phyloP scores from a whole-genome alignment of 2,797 vertebrate species.

The Harpagifer antarcticus region DNA sequence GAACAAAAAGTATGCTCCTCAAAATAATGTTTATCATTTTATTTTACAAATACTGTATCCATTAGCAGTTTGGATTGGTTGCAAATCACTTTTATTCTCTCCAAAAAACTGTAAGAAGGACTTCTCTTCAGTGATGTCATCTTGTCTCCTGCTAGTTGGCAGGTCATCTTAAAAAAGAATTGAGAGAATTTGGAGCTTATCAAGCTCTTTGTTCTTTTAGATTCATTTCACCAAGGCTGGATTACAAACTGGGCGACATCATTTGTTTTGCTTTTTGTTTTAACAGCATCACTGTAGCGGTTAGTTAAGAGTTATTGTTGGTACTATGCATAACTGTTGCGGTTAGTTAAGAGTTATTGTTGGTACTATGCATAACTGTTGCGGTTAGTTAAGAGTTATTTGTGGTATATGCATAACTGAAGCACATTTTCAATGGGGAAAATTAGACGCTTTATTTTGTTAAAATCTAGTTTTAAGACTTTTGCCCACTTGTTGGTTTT shows the following conservation, averaged over 20 bases:
- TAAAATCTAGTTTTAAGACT: too few species aligned
- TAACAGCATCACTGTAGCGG: not conserved
- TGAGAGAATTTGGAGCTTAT: not conserved
- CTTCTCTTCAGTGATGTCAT: not conserved
- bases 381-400: not conserved
- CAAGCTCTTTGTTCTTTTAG: not conserved
- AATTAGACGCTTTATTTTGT: not conserved
- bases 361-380: too few species aligned
- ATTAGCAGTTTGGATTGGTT: not conserved
- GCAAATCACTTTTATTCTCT: not conserved
- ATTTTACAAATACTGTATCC: not conserved
- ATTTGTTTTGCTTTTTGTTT: not conserved
- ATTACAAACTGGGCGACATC: not conserved
- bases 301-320: rapidly evolving
- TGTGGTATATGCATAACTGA: not conserved
- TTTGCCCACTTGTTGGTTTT: not conserved
- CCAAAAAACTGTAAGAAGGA: not conserved
- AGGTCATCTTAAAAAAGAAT: not conserved
- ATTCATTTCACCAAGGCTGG: not conserved
- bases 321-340: not conserved
- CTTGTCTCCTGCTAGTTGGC: not conserved
- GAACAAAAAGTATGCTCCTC: too few species aligned
- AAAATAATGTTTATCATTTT: not conserved
- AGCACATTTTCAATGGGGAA: not conserved
- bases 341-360: not conserved